phyloP scores from a whole-genome alignment of 2,888 invertebrate species.

The Parthenolecanium corni region DNA sequence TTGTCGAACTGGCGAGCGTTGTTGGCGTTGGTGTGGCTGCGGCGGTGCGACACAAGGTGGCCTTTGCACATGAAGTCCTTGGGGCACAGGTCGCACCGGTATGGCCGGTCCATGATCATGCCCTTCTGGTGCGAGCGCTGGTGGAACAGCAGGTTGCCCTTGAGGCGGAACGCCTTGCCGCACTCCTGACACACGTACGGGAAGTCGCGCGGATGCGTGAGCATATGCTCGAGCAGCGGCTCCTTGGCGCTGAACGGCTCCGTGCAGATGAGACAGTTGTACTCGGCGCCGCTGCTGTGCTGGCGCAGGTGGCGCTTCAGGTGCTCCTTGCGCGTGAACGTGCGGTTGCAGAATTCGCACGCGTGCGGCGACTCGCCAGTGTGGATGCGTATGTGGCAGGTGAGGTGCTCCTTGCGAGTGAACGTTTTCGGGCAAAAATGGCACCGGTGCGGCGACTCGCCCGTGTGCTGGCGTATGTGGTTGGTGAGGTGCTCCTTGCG shows the following conservation, averaged over 20 bases:
- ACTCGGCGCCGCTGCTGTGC: constrained; percentile 50
- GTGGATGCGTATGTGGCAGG: constrained; percentile 67
- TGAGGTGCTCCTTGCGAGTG: constrained; percentile 62
- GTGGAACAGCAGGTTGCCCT: constrained; percentile 56
- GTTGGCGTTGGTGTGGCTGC: constrained; percentile 51
- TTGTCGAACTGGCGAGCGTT: constrained; percentile 33
- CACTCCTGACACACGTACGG: constrained; percentile 56
- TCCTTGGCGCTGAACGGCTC: constrained; percentile 64
- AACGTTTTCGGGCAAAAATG: constrained; percentile 70
- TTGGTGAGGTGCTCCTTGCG: constrained; percentile 36
- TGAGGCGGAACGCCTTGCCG: constrained; percentile 36
- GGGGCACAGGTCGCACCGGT: constrained; percentile 69
- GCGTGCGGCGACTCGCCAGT: constrained; percentile 79
- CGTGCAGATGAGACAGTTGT: constrained; percentile 63
- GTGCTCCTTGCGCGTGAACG: constrained; percentile 76
- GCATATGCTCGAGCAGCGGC: constrained; percentile 62
- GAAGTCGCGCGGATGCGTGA: constrained; percentile 64
- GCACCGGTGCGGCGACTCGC: constrained; percentile 63
- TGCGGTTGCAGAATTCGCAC: constrained; percentile 72
- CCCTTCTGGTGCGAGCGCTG: constrained; percentile 75
- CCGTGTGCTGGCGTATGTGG: constrained; percentile 37
- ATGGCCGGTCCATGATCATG: constrained; percentile 52
- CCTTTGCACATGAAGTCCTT: constrained; percentile 83
- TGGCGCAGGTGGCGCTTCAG: constrained; percentile 61
- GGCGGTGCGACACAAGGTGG: constrained; percentile 68